Percentiles rank a stretch among this genome's conserved stretches.
phyloP scores from a whole-genome alignment of 92 coral and sea anemone species.

The Zoanthus solanderi region DNA sequence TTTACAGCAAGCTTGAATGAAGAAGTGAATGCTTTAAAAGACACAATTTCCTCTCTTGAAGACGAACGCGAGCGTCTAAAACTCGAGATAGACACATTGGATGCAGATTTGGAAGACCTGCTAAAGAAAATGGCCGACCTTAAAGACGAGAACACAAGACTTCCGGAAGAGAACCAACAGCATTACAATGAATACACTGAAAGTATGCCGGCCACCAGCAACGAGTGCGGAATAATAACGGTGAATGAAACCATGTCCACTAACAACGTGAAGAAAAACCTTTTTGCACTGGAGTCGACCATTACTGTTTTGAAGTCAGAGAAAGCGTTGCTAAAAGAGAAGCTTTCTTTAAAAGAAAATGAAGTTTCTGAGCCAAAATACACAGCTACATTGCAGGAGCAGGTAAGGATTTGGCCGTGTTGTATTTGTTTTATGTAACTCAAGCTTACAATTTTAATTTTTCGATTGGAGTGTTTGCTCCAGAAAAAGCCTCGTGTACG shows the following conservation, averaged over 20 bases:
- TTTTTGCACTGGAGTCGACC: slow-evolving; percentile 66
- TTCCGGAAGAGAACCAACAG: slow-evolving; percentile 3
- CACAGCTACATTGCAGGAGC: slow-evolving; percentile 52
- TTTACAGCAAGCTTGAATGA: slow-evolving; percentile 55
- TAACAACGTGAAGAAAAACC: slow-evolving; percentile 39
- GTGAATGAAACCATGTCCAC: not conserved
- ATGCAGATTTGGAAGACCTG: slow-evolving; percentile 72
- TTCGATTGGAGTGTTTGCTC: too few relatives aligned
- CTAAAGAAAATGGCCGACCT: slow-evolving; percentile 62
- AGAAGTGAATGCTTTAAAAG: slow-evolving; percentile 46
- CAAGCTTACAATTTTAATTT: too few relatives aligned
- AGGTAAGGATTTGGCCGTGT: slow-evolving; percentile 54
- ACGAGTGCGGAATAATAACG: not conserved
- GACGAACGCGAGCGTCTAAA: slow-evolving; percentile 51
- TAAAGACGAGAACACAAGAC: slow-evolving; percentile 61
- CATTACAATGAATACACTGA: not conserved
- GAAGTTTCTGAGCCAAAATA: slow-evolving; percentile 58
- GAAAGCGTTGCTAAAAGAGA: slow-evolving; percentile 65
- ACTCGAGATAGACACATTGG: slow-evolving; percentile 68
- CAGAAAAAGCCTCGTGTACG: too few relatives aligned
- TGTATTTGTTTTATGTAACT: not conserved
- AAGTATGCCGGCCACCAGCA: not conserved
- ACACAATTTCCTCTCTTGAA: slow-evolving; percentile 51
- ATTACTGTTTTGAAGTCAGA: slow-evolving; percentile 73
- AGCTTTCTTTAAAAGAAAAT: slow-evolving; percentile 59